Evolutionary conservation across 2,888 invertebrate genomes (phyloP), one percentile per base, ranked within the genome.

Genomic region (Cinara cedri): DNA sequence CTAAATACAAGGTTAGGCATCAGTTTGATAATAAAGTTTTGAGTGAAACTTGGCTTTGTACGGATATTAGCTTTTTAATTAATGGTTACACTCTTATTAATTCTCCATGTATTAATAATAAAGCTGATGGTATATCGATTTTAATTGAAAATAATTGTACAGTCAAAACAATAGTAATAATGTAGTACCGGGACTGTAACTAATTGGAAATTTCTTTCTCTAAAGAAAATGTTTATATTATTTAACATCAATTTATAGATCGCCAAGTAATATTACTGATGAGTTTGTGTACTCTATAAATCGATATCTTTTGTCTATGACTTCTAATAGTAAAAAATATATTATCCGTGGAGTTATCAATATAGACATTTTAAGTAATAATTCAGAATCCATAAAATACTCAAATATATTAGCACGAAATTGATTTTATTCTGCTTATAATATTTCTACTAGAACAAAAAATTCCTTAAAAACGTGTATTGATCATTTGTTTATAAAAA

Each of bases 1-100:
- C n/a, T 42, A 42, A 62, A 42, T n/a, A 62, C 34, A 34, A 62
- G n/a, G n/a, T 62, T n/a, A 62, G n/a, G 4, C 62, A 62, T 62
- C 4, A 42, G 16, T 34, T 42, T 16, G 34, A 62, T 34, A 10
- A n/a, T 42, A 42, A n/a, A n/a, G 62, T 62, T 1, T 62, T n/a
- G 10, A 42, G n/a, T 62, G 34, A 26, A 57, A 57, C 57, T 57
- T 57, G 57, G 24, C 57, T 57, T 24, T 13, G 24, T 14, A 26
- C 11, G 26, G 24, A 57, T 57, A 26, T 57, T 57, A 57, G 24
- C 6, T 57, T 57, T 57, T 24, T 14, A 57, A 14, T 26, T 13
- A 26, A 57, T 57, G 57, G 24, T n/a, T 26, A 57, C 24, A 57
- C 24, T 13, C 11, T 26, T 14, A 4, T 57, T 24, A 57, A 57